Conservation (phyloP, 2,797 vertebrate species). For the Percopsis omiscomaycus region DNA sequence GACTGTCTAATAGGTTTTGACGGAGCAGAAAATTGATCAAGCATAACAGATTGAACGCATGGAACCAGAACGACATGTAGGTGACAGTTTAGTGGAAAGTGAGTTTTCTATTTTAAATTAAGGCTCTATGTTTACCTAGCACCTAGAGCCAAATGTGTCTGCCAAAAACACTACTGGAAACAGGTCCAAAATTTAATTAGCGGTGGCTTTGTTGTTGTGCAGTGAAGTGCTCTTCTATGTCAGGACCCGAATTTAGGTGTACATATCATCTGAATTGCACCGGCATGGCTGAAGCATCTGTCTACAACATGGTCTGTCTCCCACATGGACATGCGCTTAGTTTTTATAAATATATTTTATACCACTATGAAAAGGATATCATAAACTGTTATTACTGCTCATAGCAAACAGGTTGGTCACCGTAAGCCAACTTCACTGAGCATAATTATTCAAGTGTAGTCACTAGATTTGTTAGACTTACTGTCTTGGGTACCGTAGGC, state of each 20-base stretch:
- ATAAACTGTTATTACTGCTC: neutral
- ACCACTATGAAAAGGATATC: neutral
- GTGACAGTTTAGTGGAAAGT: slow-evolving; percentile 51
- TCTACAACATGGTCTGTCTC: too few relatives aligned
- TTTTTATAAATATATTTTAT: neutral
- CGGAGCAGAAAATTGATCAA: slow-evolving; percentile 68
- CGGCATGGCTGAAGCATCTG: too few relatives aligned
- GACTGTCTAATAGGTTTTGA: slow-evolving; percentile 66
- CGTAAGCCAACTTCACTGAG: neutral
- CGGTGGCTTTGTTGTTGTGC: slow-evolving; percentile 7
- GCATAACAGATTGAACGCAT: slow-evolving; percentile 56
- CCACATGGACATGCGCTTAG: too few relatives aligned
- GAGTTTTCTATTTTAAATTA: slow-evolving; percentile 47
- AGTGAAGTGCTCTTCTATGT: neutral
- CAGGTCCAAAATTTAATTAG: slow-evolving; percentile 33
- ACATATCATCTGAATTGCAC: too few relatives aligned
- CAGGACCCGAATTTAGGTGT: slow-evolving; percentile 7
- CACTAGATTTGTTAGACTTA: too few relatives aligned
- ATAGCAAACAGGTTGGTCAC: neutral
- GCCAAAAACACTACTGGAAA: slow-evolving; percentile 24
- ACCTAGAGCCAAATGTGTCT: slow-evolving; percentile 10
- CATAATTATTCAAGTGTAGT: neutral
- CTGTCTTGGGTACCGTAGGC: neutral
- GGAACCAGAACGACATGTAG: slow-evolving; percentile 31
- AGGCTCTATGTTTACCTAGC: slow-evolving; percentile 12